These are phyloP conservation scores for Phengaris alcon DNA, from an alignment of 2,888 invertebrate genomes.

Conservation along the genomic window DNA sequence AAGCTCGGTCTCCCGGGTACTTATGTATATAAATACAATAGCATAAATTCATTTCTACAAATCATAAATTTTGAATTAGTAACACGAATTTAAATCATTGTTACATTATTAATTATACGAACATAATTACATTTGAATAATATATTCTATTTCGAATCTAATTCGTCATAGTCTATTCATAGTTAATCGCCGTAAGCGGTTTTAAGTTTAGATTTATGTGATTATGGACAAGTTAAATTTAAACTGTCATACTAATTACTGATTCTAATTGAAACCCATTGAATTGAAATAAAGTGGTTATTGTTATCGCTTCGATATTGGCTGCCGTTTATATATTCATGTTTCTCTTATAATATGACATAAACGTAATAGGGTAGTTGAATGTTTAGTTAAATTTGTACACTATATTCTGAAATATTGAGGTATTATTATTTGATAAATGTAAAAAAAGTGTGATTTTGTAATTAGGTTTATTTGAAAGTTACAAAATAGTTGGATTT, in stretches of 20 bases:
- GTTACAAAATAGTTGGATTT: too few relatives aligned
- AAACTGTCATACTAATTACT: slow-evolving; percentile 3
- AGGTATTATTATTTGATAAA: too few relatives aligned
- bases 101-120: background rate
- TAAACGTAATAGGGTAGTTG: too few relatives aligned
- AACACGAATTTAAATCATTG: background rate
- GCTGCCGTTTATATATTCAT: background rate
- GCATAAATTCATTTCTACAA: background rate
- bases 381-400: too few relatives aligned
- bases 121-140: background rate
- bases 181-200: slow-evolving; percentile 1
- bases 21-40: too few relatives aligned
- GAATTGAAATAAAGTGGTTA: background rate
- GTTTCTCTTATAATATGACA: background rate
- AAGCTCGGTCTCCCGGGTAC: too few relatives aligned
- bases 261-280: background rate
- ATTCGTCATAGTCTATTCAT: background rate
- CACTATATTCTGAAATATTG: too few relatives aligned
- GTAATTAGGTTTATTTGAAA: too few relatives aligned
- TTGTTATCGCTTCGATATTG: background rate
- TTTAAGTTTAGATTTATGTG: background rate
- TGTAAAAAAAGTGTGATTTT: too few relatives aligned
- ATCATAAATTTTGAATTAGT: background rate
- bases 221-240: background rate
- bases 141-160: background rate